Conservation (phyloP, 2,797 vertebrate species). For the Morelia viridis region DNA sequence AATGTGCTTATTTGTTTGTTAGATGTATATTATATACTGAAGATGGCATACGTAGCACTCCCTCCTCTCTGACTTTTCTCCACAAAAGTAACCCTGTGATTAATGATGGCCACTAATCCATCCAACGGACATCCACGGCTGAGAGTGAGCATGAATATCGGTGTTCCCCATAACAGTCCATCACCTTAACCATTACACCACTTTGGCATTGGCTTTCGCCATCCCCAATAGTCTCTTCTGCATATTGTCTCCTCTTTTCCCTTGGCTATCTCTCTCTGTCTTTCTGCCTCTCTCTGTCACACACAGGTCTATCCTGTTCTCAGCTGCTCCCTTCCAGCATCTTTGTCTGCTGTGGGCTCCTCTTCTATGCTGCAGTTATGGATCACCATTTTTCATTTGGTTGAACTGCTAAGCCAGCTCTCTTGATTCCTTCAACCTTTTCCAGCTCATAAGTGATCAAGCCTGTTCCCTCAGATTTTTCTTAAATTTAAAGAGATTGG, state of each 20-base stretch:
- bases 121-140: neutral
- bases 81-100: neutral
- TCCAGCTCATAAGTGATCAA: neutral
- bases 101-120: neutral
- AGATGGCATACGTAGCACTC: neutral
- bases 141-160: neutral
- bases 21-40: neutral
- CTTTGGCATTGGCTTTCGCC: neutral
- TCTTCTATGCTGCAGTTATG: neutral
- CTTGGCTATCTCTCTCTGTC: neutral
- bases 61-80: neutral
- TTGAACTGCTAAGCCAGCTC: neutral
- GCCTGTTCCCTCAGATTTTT: neutral
- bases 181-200: neutral
- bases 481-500: neutral
- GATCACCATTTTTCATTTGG: neutral
- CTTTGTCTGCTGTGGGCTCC: neutral
- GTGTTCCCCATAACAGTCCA: neutral
- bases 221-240: neutral
- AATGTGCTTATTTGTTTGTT: neutral
- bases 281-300: neutral
- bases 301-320: neutral
- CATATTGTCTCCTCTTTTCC: neutral
- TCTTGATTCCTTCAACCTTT: neutral
- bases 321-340: neutral